Conservation (phyloP, 2,113 vertebrate species). For the Delphinus delphis region DNA sequence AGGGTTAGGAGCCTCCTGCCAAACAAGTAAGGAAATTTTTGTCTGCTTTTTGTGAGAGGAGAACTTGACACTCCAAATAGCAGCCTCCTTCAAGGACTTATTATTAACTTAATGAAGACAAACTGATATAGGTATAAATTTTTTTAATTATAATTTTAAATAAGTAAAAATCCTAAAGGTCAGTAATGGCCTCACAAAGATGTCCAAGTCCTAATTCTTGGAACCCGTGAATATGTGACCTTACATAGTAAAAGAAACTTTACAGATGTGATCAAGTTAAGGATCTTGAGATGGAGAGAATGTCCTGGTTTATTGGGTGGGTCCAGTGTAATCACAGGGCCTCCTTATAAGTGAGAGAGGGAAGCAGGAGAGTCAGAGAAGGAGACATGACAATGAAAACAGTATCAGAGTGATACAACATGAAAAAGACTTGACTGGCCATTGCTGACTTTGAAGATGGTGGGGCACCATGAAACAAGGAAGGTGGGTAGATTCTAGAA, state of each 20-base stretch:
- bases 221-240: not conserved
- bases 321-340: not conserved
- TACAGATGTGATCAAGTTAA: not conserved
- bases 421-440: not conserved
- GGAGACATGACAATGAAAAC: not conserved
- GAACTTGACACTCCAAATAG: not conserved
- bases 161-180: not conserved
- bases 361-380: not conserved
- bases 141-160: not conserved
- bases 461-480: not conserved
- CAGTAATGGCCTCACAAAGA: not conserved
- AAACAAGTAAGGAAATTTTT: not conserved
- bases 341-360: not conserved
- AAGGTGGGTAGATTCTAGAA: not conserved
- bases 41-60: not conserved
- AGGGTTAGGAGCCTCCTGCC: not conserved
- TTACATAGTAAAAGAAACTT: not conserved
- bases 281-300: not conserved
- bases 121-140: not conserved
- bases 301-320: not conserved
- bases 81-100: not conserved
- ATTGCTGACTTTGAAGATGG: not conserved
- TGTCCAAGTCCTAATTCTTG: not conserved
- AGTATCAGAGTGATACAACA: too few species aligned
- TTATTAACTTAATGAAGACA: not conserved